phyloP scores from a whole-genome alignment of 2,888 invertebrate species.

The Ochropleura plecta region DNA sequence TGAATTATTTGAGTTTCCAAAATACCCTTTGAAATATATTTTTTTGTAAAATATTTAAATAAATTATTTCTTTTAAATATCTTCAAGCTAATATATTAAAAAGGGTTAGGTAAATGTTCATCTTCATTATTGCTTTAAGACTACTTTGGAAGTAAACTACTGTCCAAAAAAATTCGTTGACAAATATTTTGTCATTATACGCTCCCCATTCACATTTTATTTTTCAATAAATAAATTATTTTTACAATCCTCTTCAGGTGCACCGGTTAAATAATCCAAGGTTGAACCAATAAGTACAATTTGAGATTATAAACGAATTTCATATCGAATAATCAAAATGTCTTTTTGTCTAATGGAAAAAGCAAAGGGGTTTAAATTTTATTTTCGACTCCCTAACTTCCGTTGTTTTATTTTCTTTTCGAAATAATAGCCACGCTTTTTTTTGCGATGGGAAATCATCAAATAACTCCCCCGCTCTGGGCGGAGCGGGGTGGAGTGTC shows the following conservation, averaged over 20 bases:
- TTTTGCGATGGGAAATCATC: too few relatives aligned
- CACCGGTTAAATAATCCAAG: background rate
- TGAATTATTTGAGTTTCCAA: conserved; percentile 26
- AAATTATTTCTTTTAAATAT: background rate
- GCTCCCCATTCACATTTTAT: conserved; percentile 9
- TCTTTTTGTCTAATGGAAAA: background rate
- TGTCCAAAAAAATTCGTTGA: conserved; percentile 45
- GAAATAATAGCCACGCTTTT: background rate
- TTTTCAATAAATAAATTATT: conserved; percentile 22
- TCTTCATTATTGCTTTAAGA: conserved; percentile 35
- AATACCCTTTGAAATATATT: background rate
- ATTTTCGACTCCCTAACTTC: background rate
- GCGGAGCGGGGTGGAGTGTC: too few relatives aligned
- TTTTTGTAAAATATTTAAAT: background rate
- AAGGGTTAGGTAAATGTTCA: conserved; percentile 22
- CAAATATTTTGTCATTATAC: conserved; percentile 48
- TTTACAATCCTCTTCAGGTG: conserved; percentile 15
- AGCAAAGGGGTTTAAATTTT: background rate
- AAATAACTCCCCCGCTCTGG: too few relatives aligned
- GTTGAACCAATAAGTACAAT: conserved; percentile 15
- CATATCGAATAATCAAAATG: conserved; percentile 10
- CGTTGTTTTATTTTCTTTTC: background rate
- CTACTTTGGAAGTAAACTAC: conserved; percentile 25
- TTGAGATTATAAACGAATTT: background rate
- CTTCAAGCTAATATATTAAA: background rate